Conservation (phyloP, 2,888 invertebrate species). For the Heliconius ethilla region DNA sequence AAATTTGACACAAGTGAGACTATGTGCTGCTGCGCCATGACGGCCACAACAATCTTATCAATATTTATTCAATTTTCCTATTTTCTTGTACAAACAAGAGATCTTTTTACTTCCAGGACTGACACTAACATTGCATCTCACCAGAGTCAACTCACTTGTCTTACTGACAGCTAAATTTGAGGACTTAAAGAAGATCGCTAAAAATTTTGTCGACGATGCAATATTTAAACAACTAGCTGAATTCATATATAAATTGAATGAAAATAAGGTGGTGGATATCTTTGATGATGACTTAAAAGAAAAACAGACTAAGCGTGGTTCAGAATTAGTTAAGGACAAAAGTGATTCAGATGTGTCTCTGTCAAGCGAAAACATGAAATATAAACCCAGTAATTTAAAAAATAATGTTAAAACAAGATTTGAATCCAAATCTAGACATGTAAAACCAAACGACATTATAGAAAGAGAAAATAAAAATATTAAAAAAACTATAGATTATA, state of each 20-base stretch:
- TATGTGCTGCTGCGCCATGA: no score
- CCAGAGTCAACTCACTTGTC: neutral
- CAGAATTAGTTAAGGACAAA: neutral
- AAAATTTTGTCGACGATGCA: neutral
- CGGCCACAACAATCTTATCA: no score
- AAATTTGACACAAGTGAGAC: no score
- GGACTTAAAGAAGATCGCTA: neutral
- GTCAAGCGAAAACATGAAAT: constrained; percentile 25
- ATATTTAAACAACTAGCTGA: neutral
- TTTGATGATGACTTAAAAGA: neutral
- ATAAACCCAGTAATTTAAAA: constrained; percentile 5
- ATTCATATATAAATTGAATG: neutral
- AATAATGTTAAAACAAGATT: constrained; percentile 13
- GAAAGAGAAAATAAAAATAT: neutral
- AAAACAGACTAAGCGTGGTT: constrained; percentile 7
- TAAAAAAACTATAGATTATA: neutral
- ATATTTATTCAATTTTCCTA: neutral
- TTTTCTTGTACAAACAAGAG: neutral
- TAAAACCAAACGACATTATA: neutral
- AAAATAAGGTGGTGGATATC: neutral
- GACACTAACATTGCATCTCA: neutral
- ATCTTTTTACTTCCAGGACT: neutral
- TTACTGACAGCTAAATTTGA: constrained; percentile 3
- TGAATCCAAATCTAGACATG: constrained; percentile 10
- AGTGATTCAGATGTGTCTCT: constrained; percentile 16